A percentile compares a stretch with the other conserved stretches of the same genome.
These are phyloP conservation scores for Scomber japonicus DNA, from an alignment of 2,113 vertebrate species.

Conservation along the genomic window DNA sequence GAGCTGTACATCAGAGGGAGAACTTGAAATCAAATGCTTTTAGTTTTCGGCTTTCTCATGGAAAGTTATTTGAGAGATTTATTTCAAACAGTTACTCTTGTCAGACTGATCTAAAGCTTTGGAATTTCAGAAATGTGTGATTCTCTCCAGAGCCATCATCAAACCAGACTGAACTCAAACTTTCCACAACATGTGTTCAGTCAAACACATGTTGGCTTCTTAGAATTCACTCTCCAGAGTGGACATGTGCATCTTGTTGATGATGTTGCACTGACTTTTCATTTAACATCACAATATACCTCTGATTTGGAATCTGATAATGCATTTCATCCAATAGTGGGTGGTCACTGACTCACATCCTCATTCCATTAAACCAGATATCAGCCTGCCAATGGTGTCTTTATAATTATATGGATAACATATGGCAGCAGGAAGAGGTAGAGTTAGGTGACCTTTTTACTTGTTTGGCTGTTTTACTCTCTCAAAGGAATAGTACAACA, in stretches of 20 bases:
- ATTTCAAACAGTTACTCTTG: conserved; percentile 80
- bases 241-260: conserved; percentile 54
- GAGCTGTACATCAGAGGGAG: conserved; percentile 75
- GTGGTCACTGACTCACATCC: not conserved
- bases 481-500: too few species aligned
- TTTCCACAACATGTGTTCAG: conserved; percentile 77
- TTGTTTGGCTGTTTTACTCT: too few species aligned
- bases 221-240: conserved; percentile 55
- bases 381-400: not conserved
- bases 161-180: conserved; percentile 75
- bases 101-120: conserved; percentile 80
- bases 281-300: conserved; percentile 7
- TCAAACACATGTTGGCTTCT: conserved; percentile 62
- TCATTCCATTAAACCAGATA: not conserved
- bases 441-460: too few species aligned
- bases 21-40: conserved; percentile 76
- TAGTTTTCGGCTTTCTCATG: conserved; percentile 68
- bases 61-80: conserved; percentile 81
- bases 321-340: not conserved
- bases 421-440: too few species aligned
- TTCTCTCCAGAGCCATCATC: conserved; percentile 75
- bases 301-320: not conserved
- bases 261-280: conserved; percentile 43
- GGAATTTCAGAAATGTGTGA: conserved; percentile 76
- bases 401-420: not conserved